Evolutionary conservation across 2,797 vertebrate species (phyloP), one percentile per base, ranked within the genome.

Genomic region (Trachurus trachurus): DNA sequence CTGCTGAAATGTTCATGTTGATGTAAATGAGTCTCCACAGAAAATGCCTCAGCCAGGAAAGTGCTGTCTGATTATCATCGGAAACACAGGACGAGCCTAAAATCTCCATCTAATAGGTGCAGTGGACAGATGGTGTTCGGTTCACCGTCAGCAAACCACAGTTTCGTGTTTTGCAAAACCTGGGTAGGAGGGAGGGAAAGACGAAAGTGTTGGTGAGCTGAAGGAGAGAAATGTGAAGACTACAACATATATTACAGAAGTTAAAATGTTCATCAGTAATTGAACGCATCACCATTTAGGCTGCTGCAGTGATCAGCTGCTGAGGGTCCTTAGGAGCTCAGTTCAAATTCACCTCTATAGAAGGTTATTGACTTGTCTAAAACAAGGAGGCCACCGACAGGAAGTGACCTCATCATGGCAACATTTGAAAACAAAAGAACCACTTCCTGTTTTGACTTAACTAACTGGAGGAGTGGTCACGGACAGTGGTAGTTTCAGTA

Each of bases 81-180:
- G 6, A 22, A 11, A 66, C 45, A 61, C 22, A 44, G 16, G 29
- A 67, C 31, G 49, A 22, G 66, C 49, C 56, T 40, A 62, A 53
- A 45, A 26, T 52, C 61, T 66, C 22, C 15, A 22, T 37, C 40
- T 29, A 61, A 59, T 62, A 54, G 16, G 49, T 57, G 34, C 56
- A 69, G 47, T 74, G 66, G 74, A 74, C 80, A 83, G 78, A 82
- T 83, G 83, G 77, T 66, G 54, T 74, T 81, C 74, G 81, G 59
- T 79, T 72, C 26, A 44, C 26, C 52, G 39, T 67, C 66, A 56
- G 69, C 29, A 73, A 66, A 9, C 50, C 12, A 63, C 37, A 67
- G 63, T 64, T 53, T 67, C 54, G 3, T 7, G 22, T 40, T 83
- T 54, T 62, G 31, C 26, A 54, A 59, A 45, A 40, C 26, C 17